Evolutionary conservation across 2,113 vertebrate species (phyloP).

Genomic region (Anser cygnoides): DNA sequence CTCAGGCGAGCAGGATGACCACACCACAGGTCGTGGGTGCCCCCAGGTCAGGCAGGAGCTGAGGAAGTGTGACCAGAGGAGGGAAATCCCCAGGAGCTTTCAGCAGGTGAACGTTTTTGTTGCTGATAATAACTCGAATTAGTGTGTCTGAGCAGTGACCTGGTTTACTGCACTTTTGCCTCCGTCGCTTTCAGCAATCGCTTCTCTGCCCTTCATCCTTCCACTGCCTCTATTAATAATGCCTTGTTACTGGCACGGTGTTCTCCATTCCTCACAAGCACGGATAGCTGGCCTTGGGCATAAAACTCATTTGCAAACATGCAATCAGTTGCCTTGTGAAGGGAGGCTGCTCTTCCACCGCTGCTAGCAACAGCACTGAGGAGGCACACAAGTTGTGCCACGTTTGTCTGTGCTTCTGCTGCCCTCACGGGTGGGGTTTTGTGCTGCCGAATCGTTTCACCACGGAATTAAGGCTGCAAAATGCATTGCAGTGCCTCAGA

Average conservation of each 20-base stretch:
- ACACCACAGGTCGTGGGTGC: neutral
- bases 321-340: neutral
- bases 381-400: neutral
- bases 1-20: neutral
- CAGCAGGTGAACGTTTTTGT: neutral
- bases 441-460: neutral
- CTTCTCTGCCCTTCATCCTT: neutral
- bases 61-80: neutral
- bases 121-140: neutral
- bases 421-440: neutral
- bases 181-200: fast-evolving
- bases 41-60: neutral
- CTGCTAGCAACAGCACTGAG: neutral
- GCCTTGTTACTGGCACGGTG: neutral
- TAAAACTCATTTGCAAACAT: neutral
- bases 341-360: neutral
- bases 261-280: neutral
- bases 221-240: neutral
- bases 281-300: neutral
- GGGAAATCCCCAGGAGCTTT: neutral
- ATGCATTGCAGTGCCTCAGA: neutral
- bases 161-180: neutral
- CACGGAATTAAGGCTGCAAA: neutral
- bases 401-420: neutral
- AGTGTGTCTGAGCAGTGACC: neutral